Base-by-base conservation (phyloP, 2,888 invertebrate species). In the Imbricaverruca yamaguchii region DNA sequence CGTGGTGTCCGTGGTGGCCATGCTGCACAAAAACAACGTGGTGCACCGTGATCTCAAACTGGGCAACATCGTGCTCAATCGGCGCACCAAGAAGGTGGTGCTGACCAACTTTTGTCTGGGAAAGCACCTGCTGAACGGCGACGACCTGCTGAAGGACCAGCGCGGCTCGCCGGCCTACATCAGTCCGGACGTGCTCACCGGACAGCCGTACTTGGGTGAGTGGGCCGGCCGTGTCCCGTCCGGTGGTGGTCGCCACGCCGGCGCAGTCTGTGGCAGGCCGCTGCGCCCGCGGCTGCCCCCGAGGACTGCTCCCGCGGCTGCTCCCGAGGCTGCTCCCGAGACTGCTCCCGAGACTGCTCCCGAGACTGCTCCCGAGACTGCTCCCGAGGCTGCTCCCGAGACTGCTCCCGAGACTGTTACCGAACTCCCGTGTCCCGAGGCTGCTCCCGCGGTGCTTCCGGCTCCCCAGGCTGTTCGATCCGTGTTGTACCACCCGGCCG, bases 121-220 rank as follows among this genome's bases (percentile, higher is more conserved):
- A 0, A 93, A 92, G 83, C 92, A 92, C 86, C 89, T 93, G 55
- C 90, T 91, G n/a, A 91, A 91, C 83, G 93, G 93, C 85, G 89
- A 90, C 83, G 93, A 93, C 85, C 87, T 91, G 61, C 87, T 93
- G 69, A 91, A 91, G 85, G 93, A 93, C 87, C 93, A 93, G 86
- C 89, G 93, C 86, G 93, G 93, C 0, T 93, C 93, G 0, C 93
- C 93, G 1, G 93, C 93, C 0, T 94, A 93, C 86, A 93, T 93
- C 84, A 93, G 93, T 2, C 93, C 94, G 0, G 94, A 93, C 86
- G 93, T 93, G 11, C 87, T 94, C 9, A 90, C 91, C 87, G 92
- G 93, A 84, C 92, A 92, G 86, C 93, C 93, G 0, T 93, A 93
- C 86, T 87, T 91, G 53, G 93, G 93, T 85, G 84, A 83, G 65